Conservation (phyloP, 1,140 invertebrate species). For the Hylaeus volcanicus region DNA sequence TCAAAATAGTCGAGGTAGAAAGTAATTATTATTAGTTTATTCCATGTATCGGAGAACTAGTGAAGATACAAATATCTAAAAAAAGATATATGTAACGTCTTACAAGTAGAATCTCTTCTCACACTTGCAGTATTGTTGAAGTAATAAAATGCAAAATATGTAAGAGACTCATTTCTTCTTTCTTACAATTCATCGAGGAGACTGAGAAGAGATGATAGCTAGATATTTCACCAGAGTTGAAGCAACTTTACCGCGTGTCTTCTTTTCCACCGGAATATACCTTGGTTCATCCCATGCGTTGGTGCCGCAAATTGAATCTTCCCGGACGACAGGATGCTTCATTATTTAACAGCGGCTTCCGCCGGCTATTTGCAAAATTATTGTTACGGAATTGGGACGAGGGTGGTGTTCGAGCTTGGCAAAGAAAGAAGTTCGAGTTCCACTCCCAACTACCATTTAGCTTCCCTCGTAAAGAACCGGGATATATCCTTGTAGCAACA, state of each 20-base stretch:
- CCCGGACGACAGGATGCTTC: constrained; percentile 67
- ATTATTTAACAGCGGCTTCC: constrained; percentile 73
- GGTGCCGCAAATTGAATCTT: constrained; percentile 72
- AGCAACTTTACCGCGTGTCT: constrained; percentile 36
- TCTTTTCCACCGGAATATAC: constrained; percentile 38
- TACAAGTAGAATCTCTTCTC: too few species aligned
- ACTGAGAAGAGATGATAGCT: neutral
- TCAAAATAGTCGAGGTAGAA: too few species aligned
- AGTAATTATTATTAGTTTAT: too few species aligned
- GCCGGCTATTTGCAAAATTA: constrained; percentile 75
- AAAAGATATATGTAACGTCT: too few species aligned
- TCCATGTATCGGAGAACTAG: too few species aligned
- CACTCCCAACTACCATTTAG: constrained; percentile 62
- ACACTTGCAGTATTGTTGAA: neutral
- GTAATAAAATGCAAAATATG: constrained; percentile 9
- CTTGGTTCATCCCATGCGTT: constrained; percentile 51
- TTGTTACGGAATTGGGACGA: constrained; percentile 72
- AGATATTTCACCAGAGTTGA: constrained; percentile 35
- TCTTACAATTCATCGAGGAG: constrained; percentile 8
- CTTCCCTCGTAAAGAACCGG: constrained; percentile 64
- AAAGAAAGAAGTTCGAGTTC: constrained; percentile 60
- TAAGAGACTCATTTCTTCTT: neutral
- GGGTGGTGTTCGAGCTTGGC: constrained; percentile 47
- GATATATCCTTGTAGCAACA: constrained; percentile 51
- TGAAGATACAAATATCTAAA: too few species aligned